phyloP scores from a whole-genome alignment of 2,888 invertebrate genomes.

The Stramonita haemastoma region DNA sequence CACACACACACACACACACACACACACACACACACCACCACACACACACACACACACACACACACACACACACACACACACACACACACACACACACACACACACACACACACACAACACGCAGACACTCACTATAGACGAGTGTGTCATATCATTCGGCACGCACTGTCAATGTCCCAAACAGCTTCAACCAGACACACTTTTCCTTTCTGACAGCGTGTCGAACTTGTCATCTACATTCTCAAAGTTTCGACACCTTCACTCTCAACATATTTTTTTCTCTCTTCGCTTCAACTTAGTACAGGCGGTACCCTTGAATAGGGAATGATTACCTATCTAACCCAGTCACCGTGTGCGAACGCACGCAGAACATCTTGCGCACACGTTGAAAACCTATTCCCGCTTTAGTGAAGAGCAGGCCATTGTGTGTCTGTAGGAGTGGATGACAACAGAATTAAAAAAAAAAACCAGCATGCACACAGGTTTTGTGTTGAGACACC shows the following conservation, averaged over 20 bases:
- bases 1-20: neutral
- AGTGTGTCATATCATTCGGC: neutral
- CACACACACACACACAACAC: neutral
- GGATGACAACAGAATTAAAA: too few relatives aligned
- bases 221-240: neutral
- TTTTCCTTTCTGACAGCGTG: neutral
- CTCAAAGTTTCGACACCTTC: neutral
- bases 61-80: too few relatives aligned
- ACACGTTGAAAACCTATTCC: too few relatives aligned
- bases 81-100: neutral
- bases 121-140: neutral
- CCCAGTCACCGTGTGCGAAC: too few relatives aligned
- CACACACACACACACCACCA: neutral
- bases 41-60: too few relatives aligned
- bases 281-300: neutral
- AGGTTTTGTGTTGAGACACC: too few relatives aligned
- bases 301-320: too few relatives aligned
- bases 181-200: neutral
- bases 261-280: neutral
- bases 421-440: too few relatives aligned
- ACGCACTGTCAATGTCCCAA: neutral
- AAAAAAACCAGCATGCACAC: too few relatives aligned
- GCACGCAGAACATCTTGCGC: too few relatives aligned
- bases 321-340: too few relatives aligned
- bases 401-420: too few relatives aligned